Evolutionary conservation across 2,888 invertebrate species (phyloP).

Genomic region (Melanostoma scalare): DNA sequence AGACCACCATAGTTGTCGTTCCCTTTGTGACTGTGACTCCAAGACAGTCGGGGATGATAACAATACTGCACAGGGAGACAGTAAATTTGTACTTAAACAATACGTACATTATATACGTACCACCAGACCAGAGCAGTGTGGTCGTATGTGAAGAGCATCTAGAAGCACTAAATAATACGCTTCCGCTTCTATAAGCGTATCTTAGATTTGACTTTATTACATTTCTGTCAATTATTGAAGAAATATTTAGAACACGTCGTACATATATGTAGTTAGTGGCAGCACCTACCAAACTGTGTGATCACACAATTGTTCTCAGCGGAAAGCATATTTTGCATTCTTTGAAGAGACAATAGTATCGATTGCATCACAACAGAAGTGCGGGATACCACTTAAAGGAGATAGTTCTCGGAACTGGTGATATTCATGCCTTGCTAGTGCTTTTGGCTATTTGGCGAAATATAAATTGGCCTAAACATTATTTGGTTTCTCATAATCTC

Average conservation of each 20-base stretch:
- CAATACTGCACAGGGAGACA: too few relatives aligned
- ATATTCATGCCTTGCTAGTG: constrained; percentile 3
- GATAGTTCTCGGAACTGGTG: background rate
- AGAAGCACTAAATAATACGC: background rate
- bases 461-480: constrained; percentile 46
- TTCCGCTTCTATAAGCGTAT: constrained; percentile 34
- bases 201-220: constrained; percentile 33
- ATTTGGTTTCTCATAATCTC: constrained; percentile 35
- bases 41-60: too few relatives aligned
- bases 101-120: too few relatives aligned
- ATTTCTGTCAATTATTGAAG: constrained; percentile 61
- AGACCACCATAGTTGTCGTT: too few relatives aligned
- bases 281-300: constrained; percentile 26
- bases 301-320: constrained; percentile 34
- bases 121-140: too few relatives aligned
- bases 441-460: background rate
- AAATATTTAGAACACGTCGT: constrained; percentile 40
- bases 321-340: constrained; percentile 38
- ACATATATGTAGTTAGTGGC: background rate
- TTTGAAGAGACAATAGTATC: constrained; percentile 49
- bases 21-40: too few relatives aligned
- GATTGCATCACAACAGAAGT: constrained; percentile 32
- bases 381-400: background rate
- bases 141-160: too few relatives aligned
- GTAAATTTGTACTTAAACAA: too few relatives aligned